Evolutionary conservation across 2,113 vertebrate genomes (phyloP).

Genomic region (Thermophis baileyi): DNA sequence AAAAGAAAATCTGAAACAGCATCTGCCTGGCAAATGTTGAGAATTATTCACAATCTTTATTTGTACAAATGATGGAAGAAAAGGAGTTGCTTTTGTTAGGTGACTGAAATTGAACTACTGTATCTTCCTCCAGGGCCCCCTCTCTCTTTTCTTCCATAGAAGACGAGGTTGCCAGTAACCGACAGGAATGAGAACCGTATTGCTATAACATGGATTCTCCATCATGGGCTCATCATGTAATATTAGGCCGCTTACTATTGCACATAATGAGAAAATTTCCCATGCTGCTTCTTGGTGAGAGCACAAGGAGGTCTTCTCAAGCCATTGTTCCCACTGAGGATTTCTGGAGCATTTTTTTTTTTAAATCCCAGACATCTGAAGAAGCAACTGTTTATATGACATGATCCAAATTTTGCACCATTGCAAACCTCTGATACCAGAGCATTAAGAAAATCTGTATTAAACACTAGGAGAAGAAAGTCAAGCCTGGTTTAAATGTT

Average conservation of each 20-base stretch:
- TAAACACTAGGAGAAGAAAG: background rate
- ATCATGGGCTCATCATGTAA: background rate
- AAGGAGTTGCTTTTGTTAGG: background rate
- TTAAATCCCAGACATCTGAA: background rate
- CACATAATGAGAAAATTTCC: background rate
- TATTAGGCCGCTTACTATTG: background rate
- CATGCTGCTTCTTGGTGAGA: background rate
- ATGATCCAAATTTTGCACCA: background rate
- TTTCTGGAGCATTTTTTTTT: background rate
- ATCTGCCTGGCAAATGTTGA: conserved; percentile 6
- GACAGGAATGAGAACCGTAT: background rate
- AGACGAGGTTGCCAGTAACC: background rate
- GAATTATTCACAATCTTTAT: conserved; percentile 12
- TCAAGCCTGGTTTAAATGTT: background rate
- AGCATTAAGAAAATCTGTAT: background rate
- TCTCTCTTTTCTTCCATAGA: background rate
- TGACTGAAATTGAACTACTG: background rate
- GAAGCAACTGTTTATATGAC: background rate
- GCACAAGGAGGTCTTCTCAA: background rate
- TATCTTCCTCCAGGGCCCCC: background rate
- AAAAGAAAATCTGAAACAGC: background rate
- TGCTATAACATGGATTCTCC: background rate
- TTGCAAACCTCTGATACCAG: background rate
- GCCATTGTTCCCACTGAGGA: background rate
- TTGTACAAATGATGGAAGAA: background rate